Evolutionary conservation across 1,140 invertebrate genomes (phyloP).

Genomic region (Aleiodes sp.): DNA sequence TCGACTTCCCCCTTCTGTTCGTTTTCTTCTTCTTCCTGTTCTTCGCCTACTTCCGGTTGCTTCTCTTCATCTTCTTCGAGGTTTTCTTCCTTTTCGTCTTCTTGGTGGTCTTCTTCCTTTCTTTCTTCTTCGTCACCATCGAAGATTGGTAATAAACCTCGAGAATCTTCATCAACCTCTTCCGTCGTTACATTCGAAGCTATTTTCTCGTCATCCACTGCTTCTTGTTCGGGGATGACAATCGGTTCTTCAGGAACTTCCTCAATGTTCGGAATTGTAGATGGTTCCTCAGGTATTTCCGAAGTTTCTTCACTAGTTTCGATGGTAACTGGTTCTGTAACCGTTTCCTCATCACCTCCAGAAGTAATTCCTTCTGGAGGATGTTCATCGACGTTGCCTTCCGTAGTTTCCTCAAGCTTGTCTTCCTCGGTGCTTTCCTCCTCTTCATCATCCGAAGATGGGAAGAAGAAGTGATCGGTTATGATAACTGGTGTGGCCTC

Average conservation of each 20-base stretch:
- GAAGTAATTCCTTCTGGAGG: background rate
- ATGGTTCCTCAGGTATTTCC: background rate
- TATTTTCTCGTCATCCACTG: background rate
- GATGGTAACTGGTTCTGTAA: constrained; percentile 8
- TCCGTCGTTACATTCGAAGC: constrained; percentile 31
- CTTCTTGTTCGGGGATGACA: background rate
- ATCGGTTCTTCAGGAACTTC: background rate
- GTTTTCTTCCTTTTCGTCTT: background rate
- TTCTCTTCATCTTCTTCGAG: background rate
- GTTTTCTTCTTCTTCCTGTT: background rate
- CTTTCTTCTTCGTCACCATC: constrained; percentile 25
- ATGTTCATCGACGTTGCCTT: too few species aligned
- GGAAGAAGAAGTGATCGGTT: constrained; percentile 63
- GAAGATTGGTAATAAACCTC: too few species aligned
- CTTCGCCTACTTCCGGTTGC: background rate
- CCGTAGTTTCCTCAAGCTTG: constrained; percentile 30
- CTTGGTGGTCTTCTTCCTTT: constrained; percentile 14
- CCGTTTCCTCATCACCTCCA: background rate
- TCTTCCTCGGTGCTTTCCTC: constrained; percentile 37
- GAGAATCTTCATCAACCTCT: constrained; percentile 19
- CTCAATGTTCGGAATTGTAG: background rate
- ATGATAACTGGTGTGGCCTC: constrained; percentile 56
- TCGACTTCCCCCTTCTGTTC: background rate
- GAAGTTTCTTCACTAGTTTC: constrained; percentile 23
- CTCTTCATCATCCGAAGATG: constrained; percentile 41